Evolutionary conservation across 2,797 vertebrate species (phyloP).

Genomic region (Coracias cyanogaster): DNA sequence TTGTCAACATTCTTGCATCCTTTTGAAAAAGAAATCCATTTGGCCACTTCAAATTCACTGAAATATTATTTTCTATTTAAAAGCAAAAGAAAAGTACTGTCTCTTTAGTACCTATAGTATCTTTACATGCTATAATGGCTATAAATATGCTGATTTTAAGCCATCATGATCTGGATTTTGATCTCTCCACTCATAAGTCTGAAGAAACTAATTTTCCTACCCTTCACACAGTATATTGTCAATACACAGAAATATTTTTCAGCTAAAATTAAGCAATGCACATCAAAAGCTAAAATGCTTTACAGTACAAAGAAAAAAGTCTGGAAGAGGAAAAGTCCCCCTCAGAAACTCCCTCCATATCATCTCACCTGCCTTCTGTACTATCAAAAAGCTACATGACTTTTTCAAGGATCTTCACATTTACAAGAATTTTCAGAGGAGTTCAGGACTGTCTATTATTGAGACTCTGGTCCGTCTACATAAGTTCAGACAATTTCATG

Average conservation of each 20-base stretch:
- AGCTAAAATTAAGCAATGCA: not conserved
- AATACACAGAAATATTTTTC: not conserved
- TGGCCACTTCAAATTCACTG: not conserved
- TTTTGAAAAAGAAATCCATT: not conserved
- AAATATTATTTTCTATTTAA: not conserved
- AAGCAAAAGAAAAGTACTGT: not conserved
- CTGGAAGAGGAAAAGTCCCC: not conserved
- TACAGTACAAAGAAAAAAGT: not conserved
- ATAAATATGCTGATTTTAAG: not conserved
- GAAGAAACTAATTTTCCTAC: not conserved
- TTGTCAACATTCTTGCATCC: not conserved
- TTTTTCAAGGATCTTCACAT: not conserved
- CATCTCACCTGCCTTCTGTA: not conserved
- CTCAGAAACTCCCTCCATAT: not conserved
- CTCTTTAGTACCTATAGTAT: not conserved
- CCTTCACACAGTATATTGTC: not conserved
- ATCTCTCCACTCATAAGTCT: not conserved
- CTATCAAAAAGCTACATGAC: not conserved
- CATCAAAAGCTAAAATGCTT: not conserved
- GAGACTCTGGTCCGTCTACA: not conserved
- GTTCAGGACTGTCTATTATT: not conserved
- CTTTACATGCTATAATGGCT: not conserved
- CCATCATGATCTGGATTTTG: not conserved
- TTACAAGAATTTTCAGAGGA: not conserved
- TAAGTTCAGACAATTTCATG: not conserved